Evolutionary conservation across 1,140 invertebrate species (phyloP).

Genomic region (Paracyclopina nana): DNA sequence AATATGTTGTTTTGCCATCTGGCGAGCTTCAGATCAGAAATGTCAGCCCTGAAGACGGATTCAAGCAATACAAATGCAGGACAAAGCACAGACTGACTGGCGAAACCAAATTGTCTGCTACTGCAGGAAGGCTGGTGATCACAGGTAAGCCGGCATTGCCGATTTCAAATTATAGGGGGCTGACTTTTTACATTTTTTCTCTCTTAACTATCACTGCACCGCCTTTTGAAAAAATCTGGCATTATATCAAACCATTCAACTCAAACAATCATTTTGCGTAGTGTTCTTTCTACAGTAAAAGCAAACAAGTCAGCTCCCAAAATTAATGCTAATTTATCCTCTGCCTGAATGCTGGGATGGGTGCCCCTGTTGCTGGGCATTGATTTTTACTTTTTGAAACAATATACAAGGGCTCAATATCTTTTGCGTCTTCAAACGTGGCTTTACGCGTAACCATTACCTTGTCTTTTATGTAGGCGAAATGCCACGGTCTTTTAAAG

Average conservation of each 20-base stretch:
- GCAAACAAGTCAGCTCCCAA: too few species aligned
- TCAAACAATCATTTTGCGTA: neutral
- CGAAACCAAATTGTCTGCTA: conserved; percentile 74
- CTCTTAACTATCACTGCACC: too few species aligned
- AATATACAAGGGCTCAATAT: too few species aligned
- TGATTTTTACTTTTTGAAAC: too few species aligned
- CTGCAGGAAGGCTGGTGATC: conserved; percentile 78
- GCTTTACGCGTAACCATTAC: too few species aligned
- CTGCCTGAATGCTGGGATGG: conserved; percentile 18
- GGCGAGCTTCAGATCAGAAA: conserved; percentile 81
- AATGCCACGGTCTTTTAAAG: too few species aligned
- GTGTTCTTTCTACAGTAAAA: neutral
- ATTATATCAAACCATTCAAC: too few species aligned
- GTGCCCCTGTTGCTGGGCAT: conserved; percentile 14
- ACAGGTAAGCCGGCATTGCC: conserved; percentile 49
- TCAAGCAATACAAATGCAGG: conserved; percentile 58
- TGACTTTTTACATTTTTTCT: too few species aligned
- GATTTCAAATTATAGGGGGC: too few species aligned
- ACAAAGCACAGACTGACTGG: conserved; percentile 81
- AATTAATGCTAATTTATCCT: conserved; percentile 2
- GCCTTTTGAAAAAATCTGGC: too few species aligned
- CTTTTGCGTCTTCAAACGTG: too few species aligned
- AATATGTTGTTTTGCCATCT: conserved; percentile 76
- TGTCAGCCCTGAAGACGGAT: conserved; percentile 76
- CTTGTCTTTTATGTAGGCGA: too few species aligned